Evolutionary conservation across 2,888 invertebrate genomes (phyloP).

Genomic region (Phasia obesa): DNA sequence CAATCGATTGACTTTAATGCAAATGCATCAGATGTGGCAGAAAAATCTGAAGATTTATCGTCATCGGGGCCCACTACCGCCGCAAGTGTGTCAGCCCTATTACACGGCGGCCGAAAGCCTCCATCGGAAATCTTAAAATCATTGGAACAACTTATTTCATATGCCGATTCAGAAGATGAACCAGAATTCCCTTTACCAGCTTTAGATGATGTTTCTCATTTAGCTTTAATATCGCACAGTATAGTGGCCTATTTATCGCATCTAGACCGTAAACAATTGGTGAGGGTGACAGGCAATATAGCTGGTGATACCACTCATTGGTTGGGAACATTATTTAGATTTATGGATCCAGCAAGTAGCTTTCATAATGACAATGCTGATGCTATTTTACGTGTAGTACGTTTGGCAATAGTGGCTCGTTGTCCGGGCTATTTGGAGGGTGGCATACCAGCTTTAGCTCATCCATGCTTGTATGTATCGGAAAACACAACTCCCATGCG

Average conservation of each 20-base stretch:
- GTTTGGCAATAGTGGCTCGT: conserved; percentile 81
- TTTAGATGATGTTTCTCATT: conserved; percentile 85
- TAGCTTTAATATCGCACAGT: conserved; percentile 92
- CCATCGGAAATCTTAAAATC: conserved; percentile 83
- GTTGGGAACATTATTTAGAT: conserved; percentile 93
- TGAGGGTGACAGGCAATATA: conserved; percentile 90
- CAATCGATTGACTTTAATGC: conserved; percentile 78
- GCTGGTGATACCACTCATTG: conserved; percentile 93
- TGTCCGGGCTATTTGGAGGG: conserved; percentile 83
- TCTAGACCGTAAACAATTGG: conserved; percentile 89
- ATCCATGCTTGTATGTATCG: conserved; percentile 94
- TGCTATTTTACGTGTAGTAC: conserved; percentile 88
- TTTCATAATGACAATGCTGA: conserved; percentile 95
- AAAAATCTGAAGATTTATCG: conserved; percentile 35
- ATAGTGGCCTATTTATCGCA: conserved; percentile 94
- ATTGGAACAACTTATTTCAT: conserved; percentile 86
- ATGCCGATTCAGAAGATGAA: conserved; percentile 85
- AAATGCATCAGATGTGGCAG: conserved; percentile 48
- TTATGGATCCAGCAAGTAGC: conserved; percentile 89
- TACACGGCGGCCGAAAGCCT: conserved; percentile 84
- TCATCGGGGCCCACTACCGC: conserved; percentile 47
- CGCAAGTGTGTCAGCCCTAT: conserved; percentile 73
- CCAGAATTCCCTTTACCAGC: conserved; percentile 85
- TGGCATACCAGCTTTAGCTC: conserved; percentile 89
- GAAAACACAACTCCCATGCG: conserved; percentile 90